Evolutionary conservation across 2,888 invertebrate species (phyloP).

Genomic region (Torymus tubicola): DNA sequence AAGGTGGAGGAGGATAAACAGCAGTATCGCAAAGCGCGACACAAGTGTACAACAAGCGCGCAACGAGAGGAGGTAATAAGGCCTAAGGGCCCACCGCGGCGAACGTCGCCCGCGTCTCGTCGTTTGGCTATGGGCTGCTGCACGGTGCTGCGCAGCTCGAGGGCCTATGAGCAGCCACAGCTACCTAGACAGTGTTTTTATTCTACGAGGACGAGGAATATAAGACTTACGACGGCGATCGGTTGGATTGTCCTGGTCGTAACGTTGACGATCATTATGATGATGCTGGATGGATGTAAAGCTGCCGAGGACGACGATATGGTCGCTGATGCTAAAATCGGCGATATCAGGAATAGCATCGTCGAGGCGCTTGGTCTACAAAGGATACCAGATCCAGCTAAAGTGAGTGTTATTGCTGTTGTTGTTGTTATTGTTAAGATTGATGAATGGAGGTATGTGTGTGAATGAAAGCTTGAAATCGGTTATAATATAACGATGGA

Average conservation of each 20-base stretch:
- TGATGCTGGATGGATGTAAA: slow-evolving; percentile 7
- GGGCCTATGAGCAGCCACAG: slow-evolving; percentile 25
- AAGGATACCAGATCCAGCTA: slow-evolving; percentile 73
- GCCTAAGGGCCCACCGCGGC: background rate
- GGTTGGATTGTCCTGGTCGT: background rate
- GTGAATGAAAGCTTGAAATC: too few relatives aligned
- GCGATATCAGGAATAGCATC: slow-evolving; percentile 69
- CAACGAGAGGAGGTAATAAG: too few relatives aligned
- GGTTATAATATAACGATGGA: too few relatives aligned
- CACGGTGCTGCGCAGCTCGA: slow-evolving; percentile 12
- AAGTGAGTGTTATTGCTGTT: slow-evolving; percentile 65
- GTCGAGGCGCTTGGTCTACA: slow-evolving; percentile 72
- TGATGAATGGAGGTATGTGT: too few relatives aligned
- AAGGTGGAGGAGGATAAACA: too few relatives aligned
- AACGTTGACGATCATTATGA: background rate
- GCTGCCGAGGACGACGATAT: slow-evolving; percentile 30
- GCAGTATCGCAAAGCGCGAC: too few relatives aligned
- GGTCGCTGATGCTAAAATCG: slow-evolving; percentile 29
- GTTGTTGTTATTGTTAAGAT: too few relatives aligned
- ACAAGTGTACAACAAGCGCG: too few relatives aligned
- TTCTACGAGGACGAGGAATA: too few relatives aligned
- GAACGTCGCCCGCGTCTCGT: background rate
- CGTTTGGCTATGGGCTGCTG: slow-evolving; percentile 54
- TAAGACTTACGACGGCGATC: background rate
- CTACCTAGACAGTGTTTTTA: background rate